Percentiles rank a stretch among this genome's conserved stretches.
phyloP scores from a whole-genome alignment of 2,888 invertebrate species.

The Habrosyne pyritoides region DNA sequence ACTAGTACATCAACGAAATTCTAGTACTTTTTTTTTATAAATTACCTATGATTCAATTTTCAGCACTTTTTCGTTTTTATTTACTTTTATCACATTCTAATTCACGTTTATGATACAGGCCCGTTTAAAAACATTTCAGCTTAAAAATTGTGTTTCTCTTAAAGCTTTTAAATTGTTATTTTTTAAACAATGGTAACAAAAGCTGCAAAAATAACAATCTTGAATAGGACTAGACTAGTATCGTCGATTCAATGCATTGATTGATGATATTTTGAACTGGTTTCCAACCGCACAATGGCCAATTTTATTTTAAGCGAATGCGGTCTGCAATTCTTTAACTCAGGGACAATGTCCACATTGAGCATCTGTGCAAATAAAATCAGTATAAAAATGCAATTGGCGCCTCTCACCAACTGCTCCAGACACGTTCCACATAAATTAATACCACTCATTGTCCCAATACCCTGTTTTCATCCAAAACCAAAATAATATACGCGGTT shows the following conservation, averaged over 20 bases:
- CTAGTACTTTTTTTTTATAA: too few species aligned
- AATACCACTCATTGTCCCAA: background rate
- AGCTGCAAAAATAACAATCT: too few species aligned
- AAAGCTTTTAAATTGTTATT: too few species aligned
- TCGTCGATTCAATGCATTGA: background rate
- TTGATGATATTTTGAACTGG: background rate
- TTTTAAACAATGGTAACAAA: too few species aligned
- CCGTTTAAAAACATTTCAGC: too few species aligned
- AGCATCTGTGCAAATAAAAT: background rate
- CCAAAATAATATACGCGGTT: constrained; percentile 1
- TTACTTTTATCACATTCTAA: too few species aligned
- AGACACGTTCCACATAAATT: background rate
- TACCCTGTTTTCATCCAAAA: background rate
- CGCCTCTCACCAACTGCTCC: background rate
- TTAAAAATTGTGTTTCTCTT: too few species aligned
- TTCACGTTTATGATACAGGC: too few species aligned
- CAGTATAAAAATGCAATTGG: background rate
- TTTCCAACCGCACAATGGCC: background rate
- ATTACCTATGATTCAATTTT: too few species aligned
- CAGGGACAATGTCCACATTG: background rate
- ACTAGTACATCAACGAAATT: too few species aligned
- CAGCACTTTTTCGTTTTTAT: too few species aligned
- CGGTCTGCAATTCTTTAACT: background rate
- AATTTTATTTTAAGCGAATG: background rate
- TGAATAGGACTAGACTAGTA: background rate